Conservation (phyloP, 2,113 vertebrate species). For the Scomber colias region DNA sequence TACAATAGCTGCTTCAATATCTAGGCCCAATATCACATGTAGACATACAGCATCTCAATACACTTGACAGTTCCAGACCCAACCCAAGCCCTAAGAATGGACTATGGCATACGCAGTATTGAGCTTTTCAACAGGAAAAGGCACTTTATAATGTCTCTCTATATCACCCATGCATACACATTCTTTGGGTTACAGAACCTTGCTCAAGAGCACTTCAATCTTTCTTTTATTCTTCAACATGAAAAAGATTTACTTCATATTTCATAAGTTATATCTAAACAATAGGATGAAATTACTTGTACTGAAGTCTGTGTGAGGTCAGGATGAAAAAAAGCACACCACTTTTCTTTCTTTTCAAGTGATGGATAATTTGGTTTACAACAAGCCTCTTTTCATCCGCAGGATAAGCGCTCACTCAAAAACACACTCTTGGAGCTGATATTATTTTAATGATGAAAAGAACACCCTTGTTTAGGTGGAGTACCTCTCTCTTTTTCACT, state of each 20-base stretch:
- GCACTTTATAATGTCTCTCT: no score
- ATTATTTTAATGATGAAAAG: neutral
- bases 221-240: no score
- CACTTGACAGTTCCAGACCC: neutral
- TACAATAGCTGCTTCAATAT: neutral
- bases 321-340: neutral
- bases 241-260: no score
- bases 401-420: neutral
- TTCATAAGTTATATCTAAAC: no score
- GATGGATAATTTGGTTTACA: slow-evolving; percentile 2
- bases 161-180: no score
- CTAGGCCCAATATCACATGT: neutral
- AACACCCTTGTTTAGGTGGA: neutral
- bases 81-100: neutral
- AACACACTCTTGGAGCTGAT: neutral
- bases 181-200: no score
- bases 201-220: no score
- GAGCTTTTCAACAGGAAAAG: neutral
- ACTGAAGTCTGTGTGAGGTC: neutral
- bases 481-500: no score
- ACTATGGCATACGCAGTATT: neutral
- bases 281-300: no score
- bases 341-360: slow-evolving; percentile 12
- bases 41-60: neutral
- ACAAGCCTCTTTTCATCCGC: neutral